Base-by-base conservation (phyloP, 2,797 vertebrate genomes). In the Pteropus rufus region DNA sequence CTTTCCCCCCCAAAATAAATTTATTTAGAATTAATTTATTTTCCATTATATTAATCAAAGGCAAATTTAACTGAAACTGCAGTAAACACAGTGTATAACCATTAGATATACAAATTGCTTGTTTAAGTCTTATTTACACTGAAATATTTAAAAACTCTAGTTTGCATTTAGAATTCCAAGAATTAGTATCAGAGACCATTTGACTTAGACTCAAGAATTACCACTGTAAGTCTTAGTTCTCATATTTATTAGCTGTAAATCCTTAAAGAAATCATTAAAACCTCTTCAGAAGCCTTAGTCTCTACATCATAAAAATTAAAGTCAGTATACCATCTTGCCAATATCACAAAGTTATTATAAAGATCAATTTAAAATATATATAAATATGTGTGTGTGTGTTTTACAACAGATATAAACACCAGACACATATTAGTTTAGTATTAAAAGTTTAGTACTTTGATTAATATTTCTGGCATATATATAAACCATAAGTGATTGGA, bases 11-110 rank as follows among this genome's bases (percentile, higher is more conserved):
- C 96, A 86, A 89, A 70, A 3, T 73, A 10, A 49, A 82, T 65
- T 82, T 36, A 88, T 82, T 95, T 77, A 86, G 77, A 93, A 69
- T 82, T 75, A 46, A 95, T 89, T 67, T 24, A 73, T 83, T 96
- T 94, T 72, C 34, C 36, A 39, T 81, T 69, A 65, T 46, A 81
- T 54, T 60, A 89, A 73, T 73, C 60, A 87, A 94, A 94, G 41
- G 79, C 29, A 88, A 81, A 79, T 69, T 89, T 80, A 75, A 94
- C n/a, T 75, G 21, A 75, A 92, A 94, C 5, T 67, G 9, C 0
- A 70, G 3, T n/a, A 72, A 86, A 23, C 8, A 58, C 2, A 79
- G 26, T 34, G 60, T 14, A 76, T 19, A 52, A 31, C 56, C 49
- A 80, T 56, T 10, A 91, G 34, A 41, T 49, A 34, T 2, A 64